phyloP scores from a whole-genome alignment of 2,113 vertebrate genomes.

The Cricetomys ansorgei region DNA sequence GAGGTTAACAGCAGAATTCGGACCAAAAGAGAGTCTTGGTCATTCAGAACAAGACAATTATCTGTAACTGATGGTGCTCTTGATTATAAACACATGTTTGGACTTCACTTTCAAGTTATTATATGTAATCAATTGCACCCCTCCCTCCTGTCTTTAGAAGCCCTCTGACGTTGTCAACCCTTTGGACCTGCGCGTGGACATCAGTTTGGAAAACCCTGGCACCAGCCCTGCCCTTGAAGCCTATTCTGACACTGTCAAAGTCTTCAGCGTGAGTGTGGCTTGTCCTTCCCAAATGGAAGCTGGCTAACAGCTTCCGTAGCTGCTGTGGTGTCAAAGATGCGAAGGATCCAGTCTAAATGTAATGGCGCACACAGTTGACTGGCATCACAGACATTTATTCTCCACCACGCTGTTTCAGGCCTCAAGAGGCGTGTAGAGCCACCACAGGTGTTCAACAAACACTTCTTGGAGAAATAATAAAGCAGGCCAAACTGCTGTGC shows the following conservation, averaged over 20 bases:
- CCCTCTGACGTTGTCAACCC: slow-evolving; percentile 92
- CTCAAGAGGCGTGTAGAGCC: neutral
- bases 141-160: slow-evolving; percentile 84
- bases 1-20: neutral
- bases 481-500: neutral
- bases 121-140: neutral
- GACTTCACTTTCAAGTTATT: neutral
- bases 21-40: neutral
- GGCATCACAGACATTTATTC: neutral
- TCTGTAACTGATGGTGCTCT: neutral
- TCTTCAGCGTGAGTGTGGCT: slow-evolving; percentile 91
- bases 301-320: neutral
- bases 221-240: slow-evolving; percentile 91
- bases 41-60: neutral
- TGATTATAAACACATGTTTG: neutral
- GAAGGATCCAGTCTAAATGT: neutral
- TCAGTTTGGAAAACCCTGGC: slow-evolving; percentile 86
- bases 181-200: slow-evolving; percentile 90
- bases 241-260: slow-evolving; percentile 87
- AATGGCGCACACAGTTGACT: neutral
- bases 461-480: neutral
- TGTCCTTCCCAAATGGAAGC: neutral
- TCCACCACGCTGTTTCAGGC: neutral
- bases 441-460: neutral
- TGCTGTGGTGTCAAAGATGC: neutral